Conservation (phyloP, 92 coral and sea anemone species). For the Micromussa lordhowensis region DNA sequence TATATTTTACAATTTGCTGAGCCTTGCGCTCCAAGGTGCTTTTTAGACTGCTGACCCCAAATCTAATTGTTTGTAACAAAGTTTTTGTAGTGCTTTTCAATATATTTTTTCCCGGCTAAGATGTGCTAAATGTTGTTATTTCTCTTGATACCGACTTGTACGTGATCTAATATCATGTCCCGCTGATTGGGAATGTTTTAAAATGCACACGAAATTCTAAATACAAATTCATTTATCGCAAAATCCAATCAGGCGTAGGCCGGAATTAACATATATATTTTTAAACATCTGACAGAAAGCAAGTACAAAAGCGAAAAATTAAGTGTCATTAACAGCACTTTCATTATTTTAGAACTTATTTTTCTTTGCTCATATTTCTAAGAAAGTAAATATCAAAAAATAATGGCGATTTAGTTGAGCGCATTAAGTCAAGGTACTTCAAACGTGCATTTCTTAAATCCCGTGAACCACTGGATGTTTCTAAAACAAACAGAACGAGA, state of each 20-base stretch:
- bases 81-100: neutral
- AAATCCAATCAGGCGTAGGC: conserved; percentile 5
- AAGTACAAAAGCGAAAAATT: neutral
- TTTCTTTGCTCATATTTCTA: neutral
- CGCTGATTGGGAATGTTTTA: neutral
- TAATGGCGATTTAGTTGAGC: neutral
- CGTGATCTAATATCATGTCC: conserved; percentile 26
- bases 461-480: neutral
- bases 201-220: conserved; percentile 21
- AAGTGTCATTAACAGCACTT: neutral
- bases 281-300: neutral
- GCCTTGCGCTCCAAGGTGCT: neutral
- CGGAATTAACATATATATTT: conserved; percentile 13
- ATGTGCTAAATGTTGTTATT: neutral
- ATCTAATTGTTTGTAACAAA: neutral
- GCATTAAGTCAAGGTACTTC: neutral
- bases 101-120: neutral
- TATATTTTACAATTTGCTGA: neutral
- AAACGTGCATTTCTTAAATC: neutral
- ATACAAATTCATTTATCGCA: conserved; percentile 10
- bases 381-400: neutral
- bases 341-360: neutral
- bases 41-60: neutral
- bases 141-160: neutral
- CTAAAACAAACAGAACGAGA: conserved; percentile 24